These are phyloP conservation scores for Microctenopoma stevenorrisi DNA, from an alignment of 2,797 vertebrate genomes.

Conservation along the genomic window DNA sequence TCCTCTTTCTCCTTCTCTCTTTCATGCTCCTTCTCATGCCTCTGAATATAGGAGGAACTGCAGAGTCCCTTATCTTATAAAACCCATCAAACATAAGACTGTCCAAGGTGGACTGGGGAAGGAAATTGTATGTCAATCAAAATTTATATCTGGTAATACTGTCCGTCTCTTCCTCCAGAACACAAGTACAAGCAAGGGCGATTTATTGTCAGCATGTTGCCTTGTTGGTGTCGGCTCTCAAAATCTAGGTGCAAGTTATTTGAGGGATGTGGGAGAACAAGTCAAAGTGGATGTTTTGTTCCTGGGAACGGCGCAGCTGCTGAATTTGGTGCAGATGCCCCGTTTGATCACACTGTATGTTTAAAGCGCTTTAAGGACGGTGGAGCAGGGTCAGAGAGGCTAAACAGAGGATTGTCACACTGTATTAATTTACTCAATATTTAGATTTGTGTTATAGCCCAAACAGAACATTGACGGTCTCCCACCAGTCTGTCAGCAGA, in stretches of 20 bases:
- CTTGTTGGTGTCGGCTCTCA: conserved; percentile 39
- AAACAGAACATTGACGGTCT: conserved; percentile 15
- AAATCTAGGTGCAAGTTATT: conserved; percentile 35
- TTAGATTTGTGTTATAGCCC: background rate
- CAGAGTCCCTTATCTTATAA: conserved; percentile 77
- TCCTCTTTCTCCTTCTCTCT: conserved; percentile 41
- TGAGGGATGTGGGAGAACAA: background rate
- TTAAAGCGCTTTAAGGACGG: background rate
- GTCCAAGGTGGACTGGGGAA: conserved; percentile 71
- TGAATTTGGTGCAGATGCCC: background rate
- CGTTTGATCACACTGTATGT: background rate
- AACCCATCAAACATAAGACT: conserved; percentile 75
- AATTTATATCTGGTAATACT: conserved; percentile 78
- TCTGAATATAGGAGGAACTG: conserved; percentile 59
- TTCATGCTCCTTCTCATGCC: conserved; percentile 47
- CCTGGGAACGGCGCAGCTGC: background rate
- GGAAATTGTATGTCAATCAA: conserved; percentile 85
- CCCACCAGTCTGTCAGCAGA: conserved; percentile 27
- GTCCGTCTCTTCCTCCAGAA: conserved; percentile 43
- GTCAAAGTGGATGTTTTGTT: background rate
- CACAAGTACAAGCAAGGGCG: conserved; percentile 65
- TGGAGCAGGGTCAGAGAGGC: background rate
- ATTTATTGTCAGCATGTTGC: conserved; percentile 62
- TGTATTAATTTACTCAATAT: conserved; percentile 2
- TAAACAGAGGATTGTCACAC: background rate